Conservation (phyloP, 2,797 vertebrate species). For the Cyprinella venusta region DNA sequence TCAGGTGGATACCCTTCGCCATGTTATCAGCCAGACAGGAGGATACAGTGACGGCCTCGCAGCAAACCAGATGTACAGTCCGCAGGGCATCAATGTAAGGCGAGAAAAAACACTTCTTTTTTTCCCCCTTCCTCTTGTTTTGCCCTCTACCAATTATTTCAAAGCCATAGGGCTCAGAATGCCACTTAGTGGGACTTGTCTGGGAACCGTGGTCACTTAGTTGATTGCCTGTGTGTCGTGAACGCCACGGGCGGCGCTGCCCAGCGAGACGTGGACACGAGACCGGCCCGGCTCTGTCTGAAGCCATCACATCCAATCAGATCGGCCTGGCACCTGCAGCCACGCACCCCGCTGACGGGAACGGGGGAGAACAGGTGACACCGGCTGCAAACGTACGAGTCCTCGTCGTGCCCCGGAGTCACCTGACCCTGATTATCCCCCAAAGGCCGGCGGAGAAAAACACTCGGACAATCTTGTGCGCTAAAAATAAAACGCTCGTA, state of each 20-base stretch:
- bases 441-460: constrained; percentile 58
- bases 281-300: constrained; percentile 78
- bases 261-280: constrained; percentile 69
- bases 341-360: constrained; percentile 71
- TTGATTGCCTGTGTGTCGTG: constrained; percentile 82
- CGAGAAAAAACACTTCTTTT: constrained; percentile 62
- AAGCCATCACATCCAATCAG: constrained; percentile 88
- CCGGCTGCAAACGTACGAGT: constrained; percentile 65
- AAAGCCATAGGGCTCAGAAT: constrained; percentile 88
- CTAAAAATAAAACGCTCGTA: constrained; percentile 70
- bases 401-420: constrained; percentile 59
- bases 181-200: constrained; percentile 88
- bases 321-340: constrained; percentile 86
- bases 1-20: constrained; percentile 99
- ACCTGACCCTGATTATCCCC: constrained; percentile 67
- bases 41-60: constrained; percentile 99
- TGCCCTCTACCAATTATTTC: constrained; percentile 89
- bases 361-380: constrained; percentile 83
- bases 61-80: constrained; percentile 99
- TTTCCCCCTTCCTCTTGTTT: constrained; percentile 60
- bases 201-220: constrained; percentile 84
- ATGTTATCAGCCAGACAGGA: constrained; percentile 99
- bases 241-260: constrained; percentile 78
- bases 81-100: constrained; percentile 99
- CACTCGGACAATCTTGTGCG: constrained; percentile 35